Evolutionary conservation across 2,113 vertebrate species (phyloP).

Genomic region (Brachionichthys hirsutus): DNA sequence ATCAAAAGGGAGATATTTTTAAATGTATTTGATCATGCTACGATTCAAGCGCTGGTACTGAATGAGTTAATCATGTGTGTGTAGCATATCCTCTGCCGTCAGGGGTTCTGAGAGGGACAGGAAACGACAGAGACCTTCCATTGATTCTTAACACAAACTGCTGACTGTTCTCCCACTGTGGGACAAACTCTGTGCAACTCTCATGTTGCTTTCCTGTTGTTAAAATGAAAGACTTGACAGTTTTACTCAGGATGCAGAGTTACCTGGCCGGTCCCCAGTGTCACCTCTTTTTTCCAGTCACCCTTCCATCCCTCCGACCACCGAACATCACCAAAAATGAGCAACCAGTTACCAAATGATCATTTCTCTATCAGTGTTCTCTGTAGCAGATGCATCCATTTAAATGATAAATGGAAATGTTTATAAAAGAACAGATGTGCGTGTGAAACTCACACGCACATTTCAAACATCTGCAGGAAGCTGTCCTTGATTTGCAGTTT

Average conservation of each 20-base stretch:
- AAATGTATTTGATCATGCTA: no score
- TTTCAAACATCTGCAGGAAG: no score
- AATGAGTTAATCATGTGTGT: background rate
- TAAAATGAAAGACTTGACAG: conserved; percentile 40
- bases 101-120: background rate
- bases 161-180: conserved; percentile 51
- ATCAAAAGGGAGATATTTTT: background rate
- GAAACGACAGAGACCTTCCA: conserved; percentile 40
- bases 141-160: conserved; percentile 55
- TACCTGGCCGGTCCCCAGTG: conserved; percentile 30
- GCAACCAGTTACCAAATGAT: conserved; percentile 10
- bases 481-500: no score
- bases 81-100: conserved; percentile 6
- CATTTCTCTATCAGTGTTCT: background rate
- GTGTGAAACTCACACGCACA: no score
- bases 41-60: no score
- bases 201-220: conserved; percentile 54
- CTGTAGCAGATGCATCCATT: background rate
- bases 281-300: conserved; percentile 7
- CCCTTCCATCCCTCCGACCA: conserved; percentile 2
- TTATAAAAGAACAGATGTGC: conserved; percentile 10
- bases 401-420: conserved; percentile 9
- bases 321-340: conserved; percentile 9
- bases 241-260: conserved; percentile 40
- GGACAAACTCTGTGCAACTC: conserved; percentile 33